Base-by-base conservation (phyloP, 2,113 vertebrate genomes). In the Etheostoma cragini region DNA sequence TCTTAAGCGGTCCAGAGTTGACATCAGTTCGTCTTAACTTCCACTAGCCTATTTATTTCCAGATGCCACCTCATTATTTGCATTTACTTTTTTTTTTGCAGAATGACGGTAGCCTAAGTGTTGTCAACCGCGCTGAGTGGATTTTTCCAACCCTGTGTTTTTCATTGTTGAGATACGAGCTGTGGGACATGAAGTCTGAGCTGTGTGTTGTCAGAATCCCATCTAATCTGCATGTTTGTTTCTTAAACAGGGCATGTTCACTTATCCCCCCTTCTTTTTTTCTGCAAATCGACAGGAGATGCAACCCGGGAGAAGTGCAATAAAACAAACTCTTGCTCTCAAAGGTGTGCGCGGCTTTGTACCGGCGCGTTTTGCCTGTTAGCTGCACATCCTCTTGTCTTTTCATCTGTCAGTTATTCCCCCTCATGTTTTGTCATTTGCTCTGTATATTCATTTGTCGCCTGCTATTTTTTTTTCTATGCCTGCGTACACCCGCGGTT, bases 331-430 rank as follows among this genome's bases (percentile, higher is more conserved):
- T 93, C 85, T 33, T 88, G 93, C 94, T 95, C 95, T 96, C 94
- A 93, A 93, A 96, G 94, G 91, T 88, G 81, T 33, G 88, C 88
- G 83, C 72, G 94, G 87, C 94, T 96, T 95, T 95, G 94, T 96
- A 95, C 86, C 84, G 87, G 72, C 89, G 92, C 89, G 85, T 93
- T 90, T 95, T 94, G 94, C 94, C 96, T 94, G 92, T 94, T 95
- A 95, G 94, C 93, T 88, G 94, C 90, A 91, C 90, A 89, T 91
- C 89, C 91, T 83, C 93, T 90, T 90, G 91, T 85, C 93, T 95
- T 97, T 96, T 96, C 90, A 96, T 96, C 95, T 96, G 95, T 96
- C 96, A 96, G 73, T 96, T 94, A 93, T 90, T 90, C 91, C 85
- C 91, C 94, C 93, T 92, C 90, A 89, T 82, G 89, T 92, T 88